Evolutionary conservation across 2,888 invertebrate species (phyloP).

Genomic region (Megamerina dolium): DNA sequence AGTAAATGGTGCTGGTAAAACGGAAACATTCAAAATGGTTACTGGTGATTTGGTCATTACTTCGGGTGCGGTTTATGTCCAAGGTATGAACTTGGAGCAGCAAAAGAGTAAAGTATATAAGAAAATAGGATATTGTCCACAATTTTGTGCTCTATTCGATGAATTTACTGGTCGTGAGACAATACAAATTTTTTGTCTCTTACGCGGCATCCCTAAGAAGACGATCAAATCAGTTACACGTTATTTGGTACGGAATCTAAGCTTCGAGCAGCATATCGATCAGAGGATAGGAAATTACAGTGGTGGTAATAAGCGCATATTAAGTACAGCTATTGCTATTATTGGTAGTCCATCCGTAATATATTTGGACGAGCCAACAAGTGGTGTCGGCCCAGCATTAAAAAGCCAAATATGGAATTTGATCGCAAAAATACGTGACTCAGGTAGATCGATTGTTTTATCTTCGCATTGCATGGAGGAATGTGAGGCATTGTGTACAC

Average conservation of each 20-base stretch:
- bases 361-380: slow-evolving; percentile 64
- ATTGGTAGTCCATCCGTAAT: slow-evolving; percentile 64
- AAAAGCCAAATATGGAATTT: slow-evolving; percentile 76
- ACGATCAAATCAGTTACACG: slow-evolving; percentile 38
- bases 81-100: slow-evolving; percentile 53
- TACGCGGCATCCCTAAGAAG: slow-evolving; percentile 56
- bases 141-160: slow-evolving; percentile 67
- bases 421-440: slow-evolving; percentile 60
- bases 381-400: slow-evolving; percentile 51
- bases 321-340: slow-evolving; percentile 66
- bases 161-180: slow-evolving; percentile 68
- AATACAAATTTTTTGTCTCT: slow-evolving; percentile 58
- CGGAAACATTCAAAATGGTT: slow-evolving; percentile 83
- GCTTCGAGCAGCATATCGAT: slow-evolving; percentile 59
- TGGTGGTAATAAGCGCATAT: slow-evolving; percentile 68
- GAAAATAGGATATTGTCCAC: slow-evolving; percentile 67
- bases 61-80: slow-evolving; percentile 64
- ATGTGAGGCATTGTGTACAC: slow-evolving; percentile 75
- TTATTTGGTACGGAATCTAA: slow-evolving; percentile 52
- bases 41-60: slow-evolving; percentile 74
- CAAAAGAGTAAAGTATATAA: slow-evolving; percentile 57
- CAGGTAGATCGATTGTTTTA: slow-evolving; percentile 69
- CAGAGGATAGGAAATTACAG: slow-evolving; percentile 59
- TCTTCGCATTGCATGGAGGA: slow-evolving; percentile 86
- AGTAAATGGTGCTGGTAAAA: slow-evolving; percentile 83